Evolutionary conservation across 1,140 invertebrate genomes (phyloP).

Genomic region (Drosophila melanica): DNA sequence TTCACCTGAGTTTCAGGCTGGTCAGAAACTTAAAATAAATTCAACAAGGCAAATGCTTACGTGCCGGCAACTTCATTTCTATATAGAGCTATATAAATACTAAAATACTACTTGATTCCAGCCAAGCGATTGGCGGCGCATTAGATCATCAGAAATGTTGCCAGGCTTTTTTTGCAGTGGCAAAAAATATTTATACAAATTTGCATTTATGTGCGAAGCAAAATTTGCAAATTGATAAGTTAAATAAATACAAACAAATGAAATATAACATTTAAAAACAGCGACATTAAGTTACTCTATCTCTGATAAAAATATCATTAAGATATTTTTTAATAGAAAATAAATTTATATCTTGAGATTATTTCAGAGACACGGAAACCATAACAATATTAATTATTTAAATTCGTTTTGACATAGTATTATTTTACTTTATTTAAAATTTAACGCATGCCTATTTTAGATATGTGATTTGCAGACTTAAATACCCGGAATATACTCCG

Average conservation of each 20-base stretch:
- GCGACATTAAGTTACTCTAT: neutral
- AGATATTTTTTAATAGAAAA: too few relatives aligned
- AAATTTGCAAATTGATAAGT: constrained; percentile 35
- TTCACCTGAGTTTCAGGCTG: constrained; percentile 22
- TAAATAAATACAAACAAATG: neutral
- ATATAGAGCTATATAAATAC: constrained; percentile 14
- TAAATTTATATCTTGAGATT: too few relatives aligned
- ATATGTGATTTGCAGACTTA: too few relatives aligned
- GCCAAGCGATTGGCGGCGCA: constrained; percentile 35
- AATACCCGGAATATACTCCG: too few relatives aligned
- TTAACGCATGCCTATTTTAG: too few relatives aligned
- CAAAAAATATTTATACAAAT: constrained; percentile 40
- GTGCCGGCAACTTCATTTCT: constrained; percentile 35
- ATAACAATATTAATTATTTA: too few relatives aligned
- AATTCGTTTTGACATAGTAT: too few relatives aligned
- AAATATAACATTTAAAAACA: neutral
- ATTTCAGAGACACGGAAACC: too few relatives aligned
- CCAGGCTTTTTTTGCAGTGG: constrained; percentile 28
- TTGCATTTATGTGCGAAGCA: constrained; percentile 71
- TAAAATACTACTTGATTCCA: constrained; percentile 42
- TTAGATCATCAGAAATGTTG: constrained; percentile 74
- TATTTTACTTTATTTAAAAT: too few relatives aligned
- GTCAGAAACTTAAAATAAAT: constrained; percentile 38
- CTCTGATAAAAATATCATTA: neutral
- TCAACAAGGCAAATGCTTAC: constrained; percentile 54